A percentile compares a stretch with the other conserved stretches of the same genome.
These are phyloP conservation scores for Calyptomena viridis DNA, from an alignment of 2,113 vertebrate species.

Conservation along the genomic window DNA sequence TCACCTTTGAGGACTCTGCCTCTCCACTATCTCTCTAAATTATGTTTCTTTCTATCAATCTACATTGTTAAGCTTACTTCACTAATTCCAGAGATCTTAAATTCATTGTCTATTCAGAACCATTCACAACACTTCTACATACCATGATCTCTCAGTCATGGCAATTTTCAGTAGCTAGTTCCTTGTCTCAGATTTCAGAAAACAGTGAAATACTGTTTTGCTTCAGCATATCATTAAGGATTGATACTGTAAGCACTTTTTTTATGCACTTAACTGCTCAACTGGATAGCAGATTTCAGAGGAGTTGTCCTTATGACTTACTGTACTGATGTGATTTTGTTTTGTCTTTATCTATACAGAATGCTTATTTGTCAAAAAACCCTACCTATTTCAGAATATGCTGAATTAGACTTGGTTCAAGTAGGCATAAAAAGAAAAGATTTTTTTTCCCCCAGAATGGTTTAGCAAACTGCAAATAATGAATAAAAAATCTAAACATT, in stretches of 20 bases:
- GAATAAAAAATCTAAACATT: neutral
- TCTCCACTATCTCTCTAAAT: neutral
- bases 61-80: neutral
- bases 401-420: neutral
- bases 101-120: constrained; percentile 8
- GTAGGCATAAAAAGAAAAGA: neutral
- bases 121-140: neutral
- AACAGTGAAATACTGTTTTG: constrained; percentile 32
- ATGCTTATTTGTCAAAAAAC: neutral
- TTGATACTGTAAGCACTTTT: constrained; percentile 16
- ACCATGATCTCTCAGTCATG: neutral
- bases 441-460: neutral
- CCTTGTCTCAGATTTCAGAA: constrained; percentile 27
- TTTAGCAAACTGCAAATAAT: neutral
- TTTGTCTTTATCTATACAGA: neutral
- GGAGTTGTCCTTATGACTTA: constrained; percentile 15
- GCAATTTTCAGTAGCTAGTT: constrained; percentile 2
- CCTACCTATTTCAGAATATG: neutral
- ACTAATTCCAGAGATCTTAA: neutral
- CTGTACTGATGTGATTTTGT: neutral
- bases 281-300: constrained; percentile 7
- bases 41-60: neutral
- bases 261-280: constrained; percentile 13
- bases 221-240: constrained; percentile 9
- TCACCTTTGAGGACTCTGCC: neutral